These are phyloP conservation scores for Leptopilina syphax DNA, from an alignment of 2,888 invertebrate genomes.

Conservation along the genomic window DNA sequence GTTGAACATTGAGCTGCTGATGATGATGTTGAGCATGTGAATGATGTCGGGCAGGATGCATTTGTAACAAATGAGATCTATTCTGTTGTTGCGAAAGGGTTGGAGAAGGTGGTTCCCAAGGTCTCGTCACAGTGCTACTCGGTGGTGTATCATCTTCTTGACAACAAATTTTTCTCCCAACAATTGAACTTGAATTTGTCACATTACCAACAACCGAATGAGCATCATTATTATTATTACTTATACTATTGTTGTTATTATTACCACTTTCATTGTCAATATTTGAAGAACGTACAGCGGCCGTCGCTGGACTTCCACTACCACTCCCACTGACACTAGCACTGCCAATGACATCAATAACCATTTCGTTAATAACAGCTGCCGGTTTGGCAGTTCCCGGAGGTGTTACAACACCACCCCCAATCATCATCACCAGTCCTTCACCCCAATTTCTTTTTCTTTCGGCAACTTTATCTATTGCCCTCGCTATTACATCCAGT, in stretches of 20 bases:
- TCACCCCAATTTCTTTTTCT: slow-evolving; percentile 49
- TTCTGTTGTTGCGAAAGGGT: slow-evolving; percentile 66
- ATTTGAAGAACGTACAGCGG: slow-evolving; percentile 62
- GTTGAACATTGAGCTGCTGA: slow-evolving; percentile 65
- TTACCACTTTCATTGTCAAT: slow-evolving; percentile 61
- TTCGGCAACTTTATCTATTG: slow-evolving; percentile 41
- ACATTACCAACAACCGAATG: slow-evolving; percentile 47
- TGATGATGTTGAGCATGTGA: slow-evolving; percentile 67
- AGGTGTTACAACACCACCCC: slow-evolving; percentile 73
- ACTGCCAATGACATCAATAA: slow-evolving; percentile 73
- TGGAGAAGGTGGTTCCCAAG: slow-evolving; percentile 74
- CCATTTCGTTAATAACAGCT: slow-evolving; percentile 72
- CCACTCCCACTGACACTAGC: slow-evolving; percentile 74
- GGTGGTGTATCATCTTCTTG: slow-evolving; percentile 68
- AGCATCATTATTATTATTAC: slow-evolving; percentile 55
- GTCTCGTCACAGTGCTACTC: slow-evolving; percentile 68
- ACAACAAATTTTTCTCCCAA: slow-evolving; percentile 67
- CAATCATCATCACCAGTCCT: slow-evolving; percentile 74
- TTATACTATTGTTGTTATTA: slow-evolving; percentile 58
- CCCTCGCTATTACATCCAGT: background rate
- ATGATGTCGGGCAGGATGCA: slow-evolving; percentile 65
- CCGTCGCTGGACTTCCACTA: slow-evolving; percentile 73
- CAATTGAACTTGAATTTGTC: slow-evolving; percentile 39
- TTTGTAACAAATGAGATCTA: slow-evolving; percentile 68
- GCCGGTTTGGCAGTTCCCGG: slow-evolving; percentile 73